These are phyloP conservation scores for Takifugu flavidus DNA, from an alignment of 2,113 vertebrate species.

Conservation along the genomic window DNA sequence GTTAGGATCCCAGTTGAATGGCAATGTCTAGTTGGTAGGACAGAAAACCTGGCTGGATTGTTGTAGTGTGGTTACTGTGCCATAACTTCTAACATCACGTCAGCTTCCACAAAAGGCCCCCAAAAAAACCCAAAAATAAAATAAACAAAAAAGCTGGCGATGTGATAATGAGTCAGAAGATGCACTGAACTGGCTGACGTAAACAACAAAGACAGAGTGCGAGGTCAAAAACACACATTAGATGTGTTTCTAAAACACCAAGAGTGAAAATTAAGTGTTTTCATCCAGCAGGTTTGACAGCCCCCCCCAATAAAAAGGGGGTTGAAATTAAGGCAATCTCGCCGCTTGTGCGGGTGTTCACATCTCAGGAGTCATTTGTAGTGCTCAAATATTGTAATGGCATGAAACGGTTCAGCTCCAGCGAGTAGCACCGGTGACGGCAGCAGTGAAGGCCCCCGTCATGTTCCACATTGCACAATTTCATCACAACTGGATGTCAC, in stretches of 20 bases:
- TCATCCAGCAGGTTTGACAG: too few relatives aligned
- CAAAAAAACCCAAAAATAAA: too few relatives aligned
- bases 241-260: slow-evolving; percentile 2
- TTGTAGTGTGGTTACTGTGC: background rate
- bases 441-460: slow-evolving; percentile 7
- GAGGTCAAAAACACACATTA: slow-evolving; percentile 6
- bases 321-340: slow-evolving; percentile 25
- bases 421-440: slow-evolving; percentile 41
- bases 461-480: slow-evolving; percentile 3
- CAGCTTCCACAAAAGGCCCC: background rate
- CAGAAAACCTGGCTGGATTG: too few relatives aligned
- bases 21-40: too few relatives aligned
- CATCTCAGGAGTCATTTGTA: background rate
- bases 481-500: slow-evolving; percentile 40
- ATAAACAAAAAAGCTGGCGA: too few relatives aligned
- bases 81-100: slow-evolving; percentile 24
- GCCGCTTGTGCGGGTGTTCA: slow-evolving; percentile 28
- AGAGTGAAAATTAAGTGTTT: slow-evolving; percentile 3
- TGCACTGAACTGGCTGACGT: slow-evolving; percentile 13
- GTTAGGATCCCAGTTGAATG: too few relatives aligned
- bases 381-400: too few relatives aligned
- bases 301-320: background rate
- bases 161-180: slow-evolving; percentile 11
- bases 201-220: slow-evolving; percentile 20
- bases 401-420: slow-evolving; percentile 11